Conservation (phyloP, 2,113 vertebrate genomes). For the Eptesicus fuscus region DNA sequence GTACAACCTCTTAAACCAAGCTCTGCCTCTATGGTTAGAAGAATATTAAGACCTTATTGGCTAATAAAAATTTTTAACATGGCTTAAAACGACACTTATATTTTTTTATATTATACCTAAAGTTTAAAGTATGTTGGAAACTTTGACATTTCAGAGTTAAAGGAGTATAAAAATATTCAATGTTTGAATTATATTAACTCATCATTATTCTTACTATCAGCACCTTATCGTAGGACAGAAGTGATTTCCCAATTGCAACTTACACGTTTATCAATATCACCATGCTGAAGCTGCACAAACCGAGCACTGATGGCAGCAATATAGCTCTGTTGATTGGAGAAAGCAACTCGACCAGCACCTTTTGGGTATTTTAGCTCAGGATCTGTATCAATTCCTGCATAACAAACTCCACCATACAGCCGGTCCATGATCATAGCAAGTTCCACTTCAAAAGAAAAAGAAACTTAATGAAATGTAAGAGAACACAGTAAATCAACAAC, state of each 20-base stretch:
- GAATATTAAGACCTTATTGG: neutral
- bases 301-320: constrained; percentile 99
- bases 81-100: neutral
- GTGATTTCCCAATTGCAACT: constrained; percentile 26
- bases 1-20: neutral
- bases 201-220: neutral
- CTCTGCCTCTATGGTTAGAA: neutral
- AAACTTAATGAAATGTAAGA: neutral
- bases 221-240: neutral
- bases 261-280: constrained; percentile 98
- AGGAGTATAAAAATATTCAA: neutral
- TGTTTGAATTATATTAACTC: neutral
- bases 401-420: constrained; percentile 97
- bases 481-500: neutral
- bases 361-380: constrained; percentile 98
- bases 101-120: neutral
- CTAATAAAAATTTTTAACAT: neutral
- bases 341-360: constrained; percentile 96
- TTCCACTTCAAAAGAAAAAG: constrained; percentile 85
- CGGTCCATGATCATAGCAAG: constrained; percentile 99
- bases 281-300: constrained; percentile 98
- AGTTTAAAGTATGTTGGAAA: neutral
- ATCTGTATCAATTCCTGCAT: constrained; percentile 97
- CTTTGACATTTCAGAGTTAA: neutral
- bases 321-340: constrained; percentile 99